Base-by-base conservation (phyloP, 2,888 invertebrate genomes). In the Metellina segmentata region DNA sequence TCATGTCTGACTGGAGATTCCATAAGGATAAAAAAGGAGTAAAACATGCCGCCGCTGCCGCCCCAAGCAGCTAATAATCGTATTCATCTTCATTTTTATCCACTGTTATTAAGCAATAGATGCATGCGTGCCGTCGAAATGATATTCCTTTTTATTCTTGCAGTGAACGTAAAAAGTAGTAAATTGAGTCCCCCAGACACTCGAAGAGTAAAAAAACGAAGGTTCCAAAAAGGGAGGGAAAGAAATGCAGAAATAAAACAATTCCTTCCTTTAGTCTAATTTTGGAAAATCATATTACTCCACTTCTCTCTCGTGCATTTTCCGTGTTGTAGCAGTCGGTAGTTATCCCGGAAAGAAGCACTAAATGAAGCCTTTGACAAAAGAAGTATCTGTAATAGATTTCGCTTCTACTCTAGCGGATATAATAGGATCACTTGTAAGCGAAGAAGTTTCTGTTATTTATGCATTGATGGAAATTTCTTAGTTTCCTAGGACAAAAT, bases 31-130 rank as follows among this genome's bases (percentile, higher is more conserved):
- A 53, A 79, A 51, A 53, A 34, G 34, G 52, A 34, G 71, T 69
- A 75, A 88, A 88, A 88, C 88, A 81, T 61, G 81, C 74, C 74
- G 69, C 53, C 75, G 81, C 74, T 61, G 69, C 53, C 75, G 75
- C 74, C 69, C 53, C 53, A 49, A 72, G n/a, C 16, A 48, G n/a
- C 81, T 81, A 88, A 88, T 88, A 88, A 88, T 81, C 88, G 81
- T 88, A 88, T 88, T 88, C 81, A 88, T 88, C 88, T 75, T 74
- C 81, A 88, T 88, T 88, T 81, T 88, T 81, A 81, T 88, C 52
- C 48, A 53, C 79, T 69, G 71, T 71, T 72, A 87, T 87, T 87
- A 87, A 69, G 13, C 53, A 19, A 78, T 78, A n/a, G 53, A 75
- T 74, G 85, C n/a, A 51, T 75, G 85, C 85, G 85, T 85, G 85